phyloP scores from a whole-genome alignment of 2,888 invertebrate genomes.

The Cheilosia grossa region DNA sequence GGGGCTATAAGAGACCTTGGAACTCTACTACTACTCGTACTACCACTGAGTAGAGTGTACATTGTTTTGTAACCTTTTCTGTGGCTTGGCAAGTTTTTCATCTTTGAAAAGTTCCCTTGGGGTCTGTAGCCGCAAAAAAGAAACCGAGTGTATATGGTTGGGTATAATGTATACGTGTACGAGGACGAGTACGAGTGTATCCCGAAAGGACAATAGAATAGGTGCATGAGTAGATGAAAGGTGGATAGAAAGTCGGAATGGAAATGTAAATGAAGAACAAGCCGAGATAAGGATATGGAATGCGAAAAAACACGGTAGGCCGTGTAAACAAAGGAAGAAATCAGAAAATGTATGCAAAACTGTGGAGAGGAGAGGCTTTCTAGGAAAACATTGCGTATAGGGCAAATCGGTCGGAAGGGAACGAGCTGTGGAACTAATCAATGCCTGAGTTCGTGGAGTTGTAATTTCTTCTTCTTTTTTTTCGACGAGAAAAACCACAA shows the following conservation, averaged over 20 bases:
- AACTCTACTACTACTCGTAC: constrained; percentile 1
- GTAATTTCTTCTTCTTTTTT: too few relatives aligned
- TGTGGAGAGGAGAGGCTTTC: not conserved
- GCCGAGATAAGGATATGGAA: constrained; percentile 7
- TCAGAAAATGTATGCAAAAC: not conserved
- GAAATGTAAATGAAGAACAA: constrained; percentile 21
- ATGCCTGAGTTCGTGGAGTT: too few relatives aligned
- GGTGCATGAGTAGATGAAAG: not conserved
- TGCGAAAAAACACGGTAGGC: not conserved
- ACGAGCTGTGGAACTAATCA: too few relatives aligned
- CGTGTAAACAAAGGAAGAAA: not conserved
- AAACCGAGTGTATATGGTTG: not conserved
- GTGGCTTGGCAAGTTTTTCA: constrained; percentile 65
- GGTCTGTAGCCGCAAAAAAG: constrained; percentile 29
- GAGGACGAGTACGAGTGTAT: not conserved
- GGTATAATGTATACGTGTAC: not conserved
- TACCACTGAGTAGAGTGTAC: not conserved
- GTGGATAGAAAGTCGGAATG: not conserved
- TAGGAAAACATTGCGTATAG: not conserved
- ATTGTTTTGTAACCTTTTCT: constrained; percentile 56
- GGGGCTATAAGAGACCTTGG: constrained; percentile 33
- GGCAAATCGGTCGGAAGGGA: too few relatives aligned
- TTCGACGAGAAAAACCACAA: too few relatives aligned
- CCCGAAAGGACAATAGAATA: constrained; percentile 50
- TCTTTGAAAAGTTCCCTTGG: constrained; percentile 66